phyloP scores from a whole-genome alignment of 2,113 vertebrate genomes.

The Ranitomeya variabilis region DNA sequence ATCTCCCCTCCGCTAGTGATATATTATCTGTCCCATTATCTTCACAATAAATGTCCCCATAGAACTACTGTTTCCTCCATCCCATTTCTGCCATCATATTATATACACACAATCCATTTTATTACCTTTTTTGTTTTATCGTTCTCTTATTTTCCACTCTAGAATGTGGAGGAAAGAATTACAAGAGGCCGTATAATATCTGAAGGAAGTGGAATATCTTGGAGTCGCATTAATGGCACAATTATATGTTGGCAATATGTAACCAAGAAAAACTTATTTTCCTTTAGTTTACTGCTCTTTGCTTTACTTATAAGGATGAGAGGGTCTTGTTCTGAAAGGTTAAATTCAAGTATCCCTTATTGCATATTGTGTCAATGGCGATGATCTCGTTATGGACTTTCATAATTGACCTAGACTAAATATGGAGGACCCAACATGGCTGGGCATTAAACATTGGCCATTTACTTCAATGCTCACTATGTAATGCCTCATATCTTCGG shows the following conservation, averaged over 20 bases:
- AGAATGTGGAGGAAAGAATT: slow-evolving; percentile 22
- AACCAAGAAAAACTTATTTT: slow-evolving; percentile 25
- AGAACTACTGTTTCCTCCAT: slow-evolving; percentile 6
- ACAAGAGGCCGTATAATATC: slow-evolving; percentile 17
- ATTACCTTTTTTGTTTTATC: not conserved
- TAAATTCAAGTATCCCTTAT: not conserved
- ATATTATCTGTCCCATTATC: slow-evolving; percentile 10
- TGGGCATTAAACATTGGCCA: not conserved
- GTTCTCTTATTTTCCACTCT: slow-evolving; percentile 9
- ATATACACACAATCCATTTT: slow-evolving; percentile 31
- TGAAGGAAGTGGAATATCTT: slow-evolving; percentile 33
- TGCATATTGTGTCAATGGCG: not conserved
- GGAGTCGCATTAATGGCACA: slow-evolving; percentile 35
- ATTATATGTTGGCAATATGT: slow-evolving; percentile 22
- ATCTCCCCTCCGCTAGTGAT: not conserved
- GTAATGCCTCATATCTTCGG: not conserved
- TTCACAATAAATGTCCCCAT: slow-evolving; percentile 8
- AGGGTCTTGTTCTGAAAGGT: not conserved
- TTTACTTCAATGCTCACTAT: not conserved
- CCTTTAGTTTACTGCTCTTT: slow-evolving; percentile 6
- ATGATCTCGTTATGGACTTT: not conserved
- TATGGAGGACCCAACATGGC: not conserved
- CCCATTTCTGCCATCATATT: not conserved
- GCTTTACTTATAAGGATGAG: not conserved
- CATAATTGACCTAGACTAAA: not conserved